These are phyloP conservation scores for Whitmania pigra DNA, from an alignment of 1,140 invertebrate genomes.

Conservation along the genomic window DNA sequence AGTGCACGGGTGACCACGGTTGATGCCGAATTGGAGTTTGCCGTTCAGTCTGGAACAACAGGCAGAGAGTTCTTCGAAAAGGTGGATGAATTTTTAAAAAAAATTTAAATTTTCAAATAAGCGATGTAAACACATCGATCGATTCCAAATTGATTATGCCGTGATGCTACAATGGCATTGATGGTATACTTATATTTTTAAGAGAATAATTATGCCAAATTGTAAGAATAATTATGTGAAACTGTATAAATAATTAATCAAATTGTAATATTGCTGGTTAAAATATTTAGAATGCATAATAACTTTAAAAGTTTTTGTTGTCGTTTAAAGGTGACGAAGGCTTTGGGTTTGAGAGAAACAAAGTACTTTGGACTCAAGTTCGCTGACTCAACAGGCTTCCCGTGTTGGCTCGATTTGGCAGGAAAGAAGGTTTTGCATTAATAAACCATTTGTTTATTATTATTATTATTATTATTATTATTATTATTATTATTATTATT, in stretches of 20 bases:
- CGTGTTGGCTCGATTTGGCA: constrained; percentile 98
- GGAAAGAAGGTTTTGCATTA: constrained; percentile 49
- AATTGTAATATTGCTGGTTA: too few relatives aligned
- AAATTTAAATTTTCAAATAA: too few relatives aligned
- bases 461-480: constrained; percentile 9
- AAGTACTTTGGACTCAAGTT: constrained; percentile 99
- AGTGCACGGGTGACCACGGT: constrained; percentile 98
- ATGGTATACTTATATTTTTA: too few relatives aligned
- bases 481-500: background rate
- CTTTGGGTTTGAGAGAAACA: constrained; percentile 95
- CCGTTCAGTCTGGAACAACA: constrained; percentile 96
- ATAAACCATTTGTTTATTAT: background rate
- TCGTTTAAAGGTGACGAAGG: constrained; percentile 63
- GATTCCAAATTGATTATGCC: too few relatives aligned
- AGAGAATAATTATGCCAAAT: too few relatives aligned
- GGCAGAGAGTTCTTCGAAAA: constrained; percentile 99
- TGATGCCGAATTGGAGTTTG: constrained; percentile 99
- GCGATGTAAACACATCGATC: too few relatives aligned
- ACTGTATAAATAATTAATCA: too few relatives aligned
- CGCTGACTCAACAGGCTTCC: constrained; percentile 87
- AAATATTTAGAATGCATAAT: too few relatives aligned
- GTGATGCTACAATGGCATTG: too few relatives aligned
- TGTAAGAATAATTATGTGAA: too few relatives aligned
- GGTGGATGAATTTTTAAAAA: constrained; percentile 33
- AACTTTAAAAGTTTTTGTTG: too few relatives aligned